phyloP scores from a whole-genome alignment of 2,113 vertebrate species.

The Notothenia coriiceps region DNA sequence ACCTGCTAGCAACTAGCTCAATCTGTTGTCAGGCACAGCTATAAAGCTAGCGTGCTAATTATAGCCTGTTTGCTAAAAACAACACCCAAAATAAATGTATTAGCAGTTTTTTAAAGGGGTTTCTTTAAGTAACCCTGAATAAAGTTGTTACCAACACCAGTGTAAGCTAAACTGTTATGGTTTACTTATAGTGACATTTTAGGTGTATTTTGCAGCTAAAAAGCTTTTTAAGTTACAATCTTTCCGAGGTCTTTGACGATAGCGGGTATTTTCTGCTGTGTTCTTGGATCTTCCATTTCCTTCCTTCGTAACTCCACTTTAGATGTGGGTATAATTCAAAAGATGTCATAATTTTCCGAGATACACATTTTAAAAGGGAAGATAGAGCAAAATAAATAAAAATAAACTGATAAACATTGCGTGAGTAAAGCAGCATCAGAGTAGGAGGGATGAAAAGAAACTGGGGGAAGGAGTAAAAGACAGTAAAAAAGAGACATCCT shows the following conservation, averaged over 20 bases:
- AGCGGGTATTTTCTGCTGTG: too few species aligned
- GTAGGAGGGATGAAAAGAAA: background rate
- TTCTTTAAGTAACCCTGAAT: background rate
- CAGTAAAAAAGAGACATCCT: constrained; percentile 8
- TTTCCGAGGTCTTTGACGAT: too few species aligned
- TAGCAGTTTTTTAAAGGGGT: background rate
- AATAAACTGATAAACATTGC: background rate
- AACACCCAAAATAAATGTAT: background rate
- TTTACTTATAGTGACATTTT: too few species aligned
- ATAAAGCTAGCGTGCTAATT: background rate
- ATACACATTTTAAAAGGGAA: background rate
- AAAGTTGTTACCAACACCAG: background rate
- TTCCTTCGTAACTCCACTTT: too few species aligned
- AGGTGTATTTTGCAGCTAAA: too few species aligned
- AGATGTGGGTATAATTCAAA: background rate
- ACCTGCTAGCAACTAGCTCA: background rate
- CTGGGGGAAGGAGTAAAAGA: background rate
- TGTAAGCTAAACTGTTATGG: too few species aligned
- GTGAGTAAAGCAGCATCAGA: background rate
- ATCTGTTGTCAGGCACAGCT: background rate
- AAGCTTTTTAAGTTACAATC: too few species aligned
- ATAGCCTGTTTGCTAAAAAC: background rate
- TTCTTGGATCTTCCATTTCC: too few species aligned
- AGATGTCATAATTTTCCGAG: background rate
- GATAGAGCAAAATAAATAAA: background rate